Evolutionary conservation across 2,797 vertebrate species (phyloP).

Genomic region (Semotilus atromaculatus): DNA sequence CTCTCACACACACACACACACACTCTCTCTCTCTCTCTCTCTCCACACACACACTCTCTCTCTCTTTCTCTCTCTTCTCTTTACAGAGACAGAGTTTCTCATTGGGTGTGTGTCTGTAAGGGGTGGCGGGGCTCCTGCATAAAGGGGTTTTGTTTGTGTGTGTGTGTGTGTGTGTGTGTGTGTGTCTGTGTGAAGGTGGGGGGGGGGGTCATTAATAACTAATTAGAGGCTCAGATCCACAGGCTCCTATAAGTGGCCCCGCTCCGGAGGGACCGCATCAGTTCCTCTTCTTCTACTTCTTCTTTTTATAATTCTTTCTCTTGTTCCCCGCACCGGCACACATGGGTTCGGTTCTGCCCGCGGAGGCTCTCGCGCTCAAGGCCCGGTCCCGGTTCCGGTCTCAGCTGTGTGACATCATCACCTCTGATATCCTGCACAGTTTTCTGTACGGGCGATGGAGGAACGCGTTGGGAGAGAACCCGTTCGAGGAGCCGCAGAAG

Average conservation of each 20-base stretch:
- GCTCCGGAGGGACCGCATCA: constrained; percentile 61
- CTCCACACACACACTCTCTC: constrained; percentile 20
- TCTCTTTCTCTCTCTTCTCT: background rate
- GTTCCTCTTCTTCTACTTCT: background rate
- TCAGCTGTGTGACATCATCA: constrained; percentile 94
- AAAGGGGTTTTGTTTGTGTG: constrained; percentile 54
- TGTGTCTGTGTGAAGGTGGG: constrained; percentile 64
- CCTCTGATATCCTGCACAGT: constrained; percentile 98
- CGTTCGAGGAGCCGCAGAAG: constrained; percentile 87
- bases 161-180: background rate
- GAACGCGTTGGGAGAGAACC: constrained; percentile 92
- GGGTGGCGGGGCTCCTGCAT: constrained; percentile 60
- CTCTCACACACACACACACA: too few species aligned
- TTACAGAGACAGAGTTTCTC: constrained; percentile 31
- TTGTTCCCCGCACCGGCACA: constrained; percentile 45
- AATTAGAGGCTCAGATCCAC: constrained; percentile 89
- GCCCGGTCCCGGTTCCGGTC: constrained; percentile 89
- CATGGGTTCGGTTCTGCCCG: constrained; percentile 95
- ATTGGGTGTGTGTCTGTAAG: constrained; percentile 43
- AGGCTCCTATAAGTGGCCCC: constrained; percentile 84
- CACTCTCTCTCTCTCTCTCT: constrained; percentile 28
- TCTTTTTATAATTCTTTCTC: too few species aligned
- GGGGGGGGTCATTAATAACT: constrained; percentile 96
- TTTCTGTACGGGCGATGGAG: constrained; percentile 98
- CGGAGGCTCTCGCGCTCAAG: constrained; percentile 90